Conservation (phyloP, 2,113 vertebrate genomes). For the Corvus moneduloides region DNA sequence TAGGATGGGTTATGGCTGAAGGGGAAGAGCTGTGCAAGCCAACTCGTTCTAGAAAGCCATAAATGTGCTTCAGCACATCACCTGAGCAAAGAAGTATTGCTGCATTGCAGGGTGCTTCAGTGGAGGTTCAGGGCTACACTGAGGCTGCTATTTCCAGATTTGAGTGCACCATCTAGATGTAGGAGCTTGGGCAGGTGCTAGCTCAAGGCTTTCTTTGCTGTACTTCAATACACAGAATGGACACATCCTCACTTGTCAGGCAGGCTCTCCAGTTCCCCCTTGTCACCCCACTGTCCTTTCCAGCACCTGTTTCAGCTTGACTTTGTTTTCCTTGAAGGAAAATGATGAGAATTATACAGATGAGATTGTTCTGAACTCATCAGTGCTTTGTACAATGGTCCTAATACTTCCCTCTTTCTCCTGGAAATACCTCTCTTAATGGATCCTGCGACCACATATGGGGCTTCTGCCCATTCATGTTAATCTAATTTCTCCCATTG, state of each 20-base stretch:
- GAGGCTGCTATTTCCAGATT: not conserved
- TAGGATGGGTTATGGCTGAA: not conserved
- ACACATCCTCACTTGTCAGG: not conserved
- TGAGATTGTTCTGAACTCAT: slow-evolving; percentile 7
- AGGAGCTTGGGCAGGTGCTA: slow-evolving; percentile 35
- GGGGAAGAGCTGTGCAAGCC: not conserved
- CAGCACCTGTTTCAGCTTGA: slow-evolving; percentile 49
- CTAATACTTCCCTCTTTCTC: slow-evolving; percentile 15
- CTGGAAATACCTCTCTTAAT: slow-evolving; percentile 41
- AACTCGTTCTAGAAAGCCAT: not conserved
- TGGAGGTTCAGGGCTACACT: not conserved
- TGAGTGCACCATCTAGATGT: slow-evolving; percentile 30
- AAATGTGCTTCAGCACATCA: not conserved
- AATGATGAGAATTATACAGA: slow-evolving; percentile 3
- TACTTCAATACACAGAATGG: slow-evolving; percentile 1
- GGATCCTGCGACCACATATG: not conserved
- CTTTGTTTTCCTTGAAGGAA: slow-evolving; percentile 34
- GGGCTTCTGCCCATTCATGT: slow-evolving; percentile 46
- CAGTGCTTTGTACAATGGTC: slow-evolving; percentile 14
- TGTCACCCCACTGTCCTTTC: not conserved
- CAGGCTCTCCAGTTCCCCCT: not conserved
- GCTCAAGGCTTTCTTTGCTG: slow-evolving; percentile 30
- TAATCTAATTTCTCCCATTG: slow-evolving; percentile 56
- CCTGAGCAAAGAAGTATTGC: not conserved
- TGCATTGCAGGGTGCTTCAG: not conserved